Evolutionary conservation across 1,140 invertebrate species (phyloP).

Genomic region (Maconellicoccus hirsutus): DNA sequence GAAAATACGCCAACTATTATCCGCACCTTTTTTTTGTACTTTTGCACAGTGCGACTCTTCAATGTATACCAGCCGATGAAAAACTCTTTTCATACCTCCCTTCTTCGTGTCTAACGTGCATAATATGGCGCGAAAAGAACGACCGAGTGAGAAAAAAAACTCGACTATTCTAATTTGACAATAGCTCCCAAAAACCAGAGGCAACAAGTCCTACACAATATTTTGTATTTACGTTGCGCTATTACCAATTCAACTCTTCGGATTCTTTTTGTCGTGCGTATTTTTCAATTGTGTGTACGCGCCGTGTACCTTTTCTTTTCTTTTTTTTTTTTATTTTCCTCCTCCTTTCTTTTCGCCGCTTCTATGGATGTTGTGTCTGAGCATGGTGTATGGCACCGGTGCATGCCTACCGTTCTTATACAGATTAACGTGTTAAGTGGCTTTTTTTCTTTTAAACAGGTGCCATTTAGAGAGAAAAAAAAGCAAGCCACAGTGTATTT

Average conservation of each 20-base stretch:
- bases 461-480: too few species aligned
- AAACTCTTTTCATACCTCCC: neutral
- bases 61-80: neutral
- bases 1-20: neutral
- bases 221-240: neutral
- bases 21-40: neutral
- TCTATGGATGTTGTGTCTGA: too few species aligned
- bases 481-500: too few species aligned
- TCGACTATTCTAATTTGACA: conserved; percentile 1
- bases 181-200: conserved; percentile 1
- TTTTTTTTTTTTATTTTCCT: too few species aligned
- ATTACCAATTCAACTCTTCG: conserved; percentile 2
- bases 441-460: too few species aligned
- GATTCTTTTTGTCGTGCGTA: neutral
- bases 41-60: neutral
- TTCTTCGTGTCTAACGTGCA: too few species aligned
- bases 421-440: too few species aligned
- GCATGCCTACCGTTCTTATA: neutral
- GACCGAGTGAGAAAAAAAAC: too few species aligned
- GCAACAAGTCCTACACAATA: conserved; percentile 7
- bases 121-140: too few species aligned
- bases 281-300: neutral
- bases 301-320: neutral
- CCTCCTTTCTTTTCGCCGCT: too few species aligned
- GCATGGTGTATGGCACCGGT: too few species aligned